These are phyloP conservation scores for Chaenogobius annularis DNA, from an alignment of 2,113 vertebrate genomes.

Conservation along the genomic window DNA sequence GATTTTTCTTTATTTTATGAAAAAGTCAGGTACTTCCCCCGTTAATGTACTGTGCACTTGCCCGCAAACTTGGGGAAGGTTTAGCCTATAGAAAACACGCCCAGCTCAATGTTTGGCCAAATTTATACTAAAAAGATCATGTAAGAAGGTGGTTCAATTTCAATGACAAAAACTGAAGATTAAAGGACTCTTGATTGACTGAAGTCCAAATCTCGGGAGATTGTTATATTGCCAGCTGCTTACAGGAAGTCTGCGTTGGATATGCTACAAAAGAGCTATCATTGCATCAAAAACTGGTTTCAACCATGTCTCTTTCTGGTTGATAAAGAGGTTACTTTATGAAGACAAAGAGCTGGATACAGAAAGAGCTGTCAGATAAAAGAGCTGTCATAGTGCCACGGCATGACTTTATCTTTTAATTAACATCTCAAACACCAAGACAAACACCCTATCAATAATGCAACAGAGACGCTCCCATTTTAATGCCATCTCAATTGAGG, in stretches of 20 bases:
- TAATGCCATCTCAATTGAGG: conserved; percentile 62
- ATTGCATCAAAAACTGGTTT: background rate
- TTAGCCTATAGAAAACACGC: background rate
- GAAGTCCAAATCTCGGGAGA: background rate
- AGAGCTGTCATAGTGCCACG: conserved; percentile 49
- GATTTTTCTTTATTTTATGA: too few relatives aligned
- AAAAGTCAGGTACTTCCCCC: too few relatives aligned
- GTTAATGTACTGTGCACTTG: too few relatives aligned
- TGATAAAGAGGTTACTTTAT: background rate
- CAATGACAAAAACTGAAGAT: background rate
- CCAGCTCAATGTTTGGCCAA: background rate
- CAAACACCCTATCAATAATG: conserved; percentile 68
- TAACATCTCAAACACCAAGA: conserved; percentile 60
- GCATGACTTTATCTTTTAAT: conserved; percentile 66
- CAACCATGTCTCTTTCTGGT: background rate
- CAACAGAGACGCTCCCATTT: conserved; percentile 61
- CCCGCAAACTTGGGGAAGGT: too few relatives aligned
- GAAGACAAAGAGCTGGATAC: conserved; percentile 16
- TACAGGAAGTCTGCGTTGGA: background rate
- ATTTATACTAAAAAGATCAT: background rate
- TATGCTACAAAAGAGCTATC: background rate
- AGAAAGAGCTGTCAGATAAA: conserved; percentile 20
- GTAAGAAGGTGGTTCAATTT: background rate
- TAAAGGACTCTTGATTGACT: background rate
- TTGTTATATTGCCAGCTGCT: background rate